A percentile compares a stretch with the other conserved stretches of the same genome.
These are phyloP conservation scores for Oriolus oriolus DNA, from an alignment of 2,113 vertebrate species.

Conservation along the genomic window DNA sequence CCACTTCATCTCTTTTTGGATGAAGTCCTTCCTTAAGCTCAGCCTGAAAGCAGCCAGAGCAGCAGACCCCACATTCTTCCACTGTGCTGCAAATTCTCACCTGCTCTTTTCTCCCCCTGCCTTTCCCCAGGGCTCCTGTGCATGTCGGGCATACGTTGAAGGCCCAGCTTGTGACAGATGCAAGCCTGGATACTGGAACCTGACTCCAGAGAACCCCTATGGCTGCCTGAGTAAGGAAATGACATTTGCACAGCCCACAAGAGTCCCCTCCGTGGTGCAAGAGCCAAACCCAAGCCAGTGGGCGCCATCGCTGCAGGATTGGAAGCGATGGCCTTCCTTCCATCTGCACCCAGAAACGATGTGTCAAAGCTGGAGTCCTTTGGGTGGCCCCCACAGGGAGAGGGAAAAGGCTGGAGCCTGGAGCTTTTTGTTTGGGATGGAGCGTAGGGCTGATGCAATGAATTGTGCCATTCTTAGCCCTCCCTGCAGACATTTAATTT, in stretches of 20 bases:
- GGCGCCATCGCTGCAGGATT: not conserved
- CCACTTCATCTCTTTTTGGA: not conserved
- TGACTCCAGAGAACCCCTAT: slow-evolving; percentile 80
- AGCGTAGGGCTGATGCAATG: not conserved
- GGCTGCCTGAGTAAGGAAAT: slow-evolving; percentile 87
- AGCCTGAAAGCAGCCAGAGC: not conserved
- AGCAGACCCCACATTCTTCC: accelerated
- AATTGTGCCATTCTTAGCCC: not conserved
- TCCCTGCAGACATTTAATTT: not conserved
- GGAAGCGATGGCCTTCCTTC: not conserved
- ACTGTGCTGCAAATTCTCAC: not conserved
- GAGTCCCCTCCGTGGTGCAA: not conserved
- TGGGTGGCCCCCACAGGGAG: not conserved
- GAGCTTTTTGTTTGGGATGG: not conserved
- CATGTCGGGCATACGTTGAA: slow-evolving; percentile 81
- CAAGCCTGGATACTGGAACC: slow-evolving; percentile 92
- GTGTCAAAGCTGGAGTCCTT: not conserved
- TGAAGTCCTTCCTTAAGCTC: not conserved
- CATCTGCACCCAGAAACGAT: not conserved
- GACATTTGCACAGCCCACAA: not conserved
- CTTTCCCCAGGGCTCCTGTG: slow-evolving; percentile 78
- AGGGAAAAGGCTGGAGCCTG: not conserved
- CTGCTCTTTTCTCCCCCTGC: not conserved
- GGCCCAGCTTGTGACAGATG: slow-evolving; percentile 87
- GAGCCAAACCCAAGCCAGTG: not conserved